phyloP scores from a whole-genome alignment of 2,888 invertebrate species.

The Parnassius apollo region DNA sequence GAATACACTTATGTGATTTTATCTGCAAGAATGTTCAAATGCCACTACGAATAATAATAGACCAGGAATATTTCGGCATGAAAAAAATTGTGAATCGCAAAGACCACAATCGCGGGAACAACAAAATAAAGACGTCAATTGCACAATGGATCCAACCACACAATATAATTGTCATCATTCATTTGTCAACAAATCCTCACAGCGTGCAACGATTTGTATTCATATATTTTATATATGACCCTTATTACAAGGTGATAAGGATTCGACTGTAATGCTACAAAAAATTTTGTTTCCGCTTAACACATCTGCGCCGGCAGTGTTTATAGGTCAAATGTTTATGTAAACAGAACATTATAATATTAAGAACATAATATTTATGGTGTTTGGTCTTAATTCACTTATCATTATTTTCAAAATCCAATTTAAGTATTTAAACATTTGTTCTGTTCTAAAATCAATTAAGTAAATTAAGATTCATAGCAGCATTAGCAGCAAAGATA shows the following conservation, averaged over 20 bases:
- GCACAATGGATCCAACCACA: slow-evolving; percentile 57
- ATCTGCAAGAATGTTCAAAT: slow-evolving; percentile 20
- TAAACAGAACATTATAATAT: slow-evolving; percentile 54
- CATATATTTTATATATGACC: slow-evolving; percentile 34
- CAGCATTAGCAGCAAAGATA: too few relatives aligned
- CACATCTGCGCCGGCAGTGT: slow-evolving; percentile 58
- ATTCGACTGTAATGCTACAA: slow-evolving; percentile 44
- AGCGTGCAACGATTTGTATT: slow-evolving; percentile 34
- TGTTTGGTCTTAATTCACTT: too few relatives aligned
- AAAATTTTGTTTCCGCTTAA: slow-evolving; percentile 48
- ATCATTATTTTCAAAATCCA: too few relatives aligned
- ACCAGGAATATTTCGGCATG: slow-evolving; percentile 20
- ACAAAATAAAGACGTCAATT: slow-evolving; percentile 62
- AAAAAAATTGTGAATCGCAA: slow-evolving; percentile 38
- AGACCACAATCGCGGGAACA: slow-evolving; percentile 41
- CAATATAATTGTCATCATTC: slow-evolving; percentile 75
- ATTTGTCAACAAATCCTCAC: slow-evolving; percentile 65
- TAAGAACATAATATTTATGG: too few relatives aligned
- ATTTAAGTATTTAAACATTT: too few relatives aligned
- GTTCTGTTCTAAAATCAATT: too few relatives aligned
- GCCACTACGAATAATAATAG: slow-evolving; percentile 25
- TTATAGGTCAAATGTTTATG: slow-evolving; percentile 71
- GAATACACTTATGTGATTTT: slow-evolving; percentile 10
- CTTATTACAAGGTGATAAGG: slow-evolving; percentile 48
- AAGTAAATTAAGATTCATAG: too few relatives aligned